These are phyloP conservation scores for Phainopepla nitens DNA, from an alignment of 2,113 vertebrate species.

Conservation along the genomic window DNA sequence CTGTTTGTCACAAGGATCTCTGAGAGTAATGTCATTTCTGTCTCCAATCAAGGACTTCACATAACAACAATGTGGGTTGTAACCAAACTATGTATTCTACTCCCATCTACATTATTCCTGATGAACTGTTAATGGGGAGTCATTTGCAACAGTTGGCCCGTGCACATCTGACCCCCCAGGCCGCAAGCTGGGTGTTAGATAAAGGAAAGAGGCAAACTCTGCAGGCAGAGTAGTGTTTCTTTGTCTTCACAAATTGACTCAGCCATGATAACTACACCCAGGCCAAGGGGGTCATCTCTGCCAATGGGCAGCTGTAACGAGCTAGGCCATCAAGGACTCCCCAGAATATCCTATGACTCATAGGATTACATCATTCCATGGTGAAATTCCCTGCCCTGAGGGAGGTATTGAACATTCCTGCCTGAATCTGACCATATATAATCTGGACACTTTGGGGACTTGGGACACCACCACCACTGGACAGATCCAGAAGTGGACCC, in stretches of 20 bases:
- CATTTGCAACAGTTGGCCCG: not conserved
- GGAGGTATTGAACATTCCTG: too few species aligned
- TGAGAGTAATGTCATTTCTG: too few species aligned
- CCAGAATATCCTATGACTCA: not conserved
- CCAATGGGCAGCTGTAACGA: not conserved
- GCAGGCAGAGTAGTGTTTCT: not conserved
- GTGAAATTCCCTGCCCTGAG: too few species aligned
- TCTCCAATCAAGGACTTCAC: too few species aligned
- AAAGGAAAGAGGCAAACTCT: not conserved
- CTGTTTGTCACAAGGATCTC: too few species aligned
- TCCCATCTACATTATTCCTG: not conserved
- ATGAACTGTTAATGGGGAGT: not conserved
- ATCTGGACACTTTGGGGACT: too few species aligned
- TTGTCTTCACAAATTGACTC: not conserved
- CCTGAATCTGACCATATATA: too few species aligned
- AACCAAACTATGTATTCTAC: not conserved
- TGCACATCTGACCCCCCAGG: not conserved
- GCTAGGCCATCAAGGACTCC: not conserved
- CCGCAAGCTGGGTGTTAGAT: not conserved
- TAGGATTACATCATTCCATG: too few species aligned
- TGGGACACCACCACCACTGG: too few species aligned
- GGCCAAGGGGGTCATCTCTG: not conserved
- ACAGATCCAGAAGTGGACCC: too few species aligned
- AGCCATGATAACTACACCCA: not conserved
- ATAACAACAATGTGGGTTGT: not conserved